phyloP scores from a whole-genome alignment of 2,888 invertebrate species.

The Galeopsomyia nigrocyanea region DNA sequence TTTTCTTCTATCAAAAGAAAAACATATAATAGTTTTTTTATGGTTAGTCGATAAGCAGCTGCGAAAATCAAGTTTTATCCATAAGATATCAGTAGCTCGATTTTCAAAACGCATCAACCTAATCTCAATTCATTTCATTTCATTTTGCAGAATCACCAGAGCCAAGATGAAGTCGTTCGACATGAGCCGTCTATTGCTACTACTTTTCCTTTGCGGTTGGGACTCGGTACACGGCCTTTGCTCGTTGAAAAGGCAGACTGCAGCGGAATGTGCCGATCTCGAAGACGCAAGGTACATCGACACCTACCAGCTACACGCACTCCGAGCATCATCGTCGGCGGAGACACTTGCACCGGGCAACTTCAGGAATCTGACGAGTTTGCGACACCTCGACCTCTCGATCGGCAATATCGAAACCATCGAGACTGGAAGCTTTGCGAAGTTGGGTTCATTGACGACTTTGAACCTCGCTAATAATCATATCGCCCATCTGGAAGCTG shows the following conservation, averaged over 20 bases:
- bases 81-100: too few species aligned
- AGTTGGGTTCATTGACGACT: slow-evolving; percentile 74
- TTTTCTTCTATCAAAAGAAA: too few species aligned
- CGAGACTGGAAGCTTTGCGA: slow-evolving; percentile 72
- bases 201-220: slow-evolving; percentile 53
- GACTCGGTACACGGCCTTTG: slow-evolving; percentile 55
- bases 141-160: slow-evolving; percentile 51
- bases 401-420: slow-evolving; percentile 74
- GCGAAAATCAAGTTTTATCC: too few species aligned
- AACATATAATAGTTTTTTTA: too few species aligned
- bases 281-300: slow-evolving; percentile 60
- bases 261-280: slow-evolving; percentile 58
- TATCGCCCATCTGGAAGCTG: slow-evolving; percentile 71
- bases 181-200: slow-evolving; percentile 49
- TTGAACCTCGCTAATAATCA: slow-evolving; percentile 75
- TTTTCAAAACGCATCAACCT: neutral
- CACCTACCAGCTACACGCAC: slow-evolving; percentile 54
- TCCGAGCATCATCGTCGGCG: slow-evolving; percentile 51
- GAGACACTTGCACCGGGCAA: slow-evolving; percentile 50
- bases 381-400: slow-evolving; percentile 77
- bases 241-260: slow-evolving; percentile 53
- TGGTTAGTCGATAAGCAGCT: too few species aligned
- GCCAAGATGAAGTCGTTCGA: slow-evolving; percentile 58
- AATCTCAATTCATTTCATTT: slow-evolving; percentile 3
- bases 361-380: slow-evolving; percentile 69